These are phyloP conservation scores for Tethya wilhelma DNA, from an alignment of 37 sponge, comb jelly and placozoan genomes.

Conservation along the genomic window DNA sequence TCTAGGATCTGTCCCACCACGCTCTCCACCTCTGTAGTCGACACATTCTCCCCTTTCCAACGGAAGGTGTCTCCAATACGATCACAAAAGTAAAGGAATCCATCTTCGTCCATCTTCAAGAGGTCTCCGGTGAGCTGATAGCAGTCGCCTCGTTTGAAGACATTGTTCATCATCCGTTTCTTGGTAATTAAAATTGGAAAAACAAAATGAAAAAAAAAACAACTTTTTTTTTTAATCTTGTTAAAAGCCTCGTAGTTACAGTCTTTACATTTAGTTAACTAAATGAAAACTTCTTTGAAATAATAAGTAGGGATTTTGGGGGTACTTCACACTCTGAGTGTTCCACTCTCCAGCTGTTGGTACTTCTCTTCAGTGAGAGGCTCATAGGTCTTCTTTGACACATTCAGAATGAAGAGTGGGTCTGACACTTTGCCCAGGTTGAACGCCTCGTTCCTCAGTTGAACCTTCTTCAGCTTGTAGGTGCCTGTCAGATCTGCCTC, in stretches of 20 bases:
- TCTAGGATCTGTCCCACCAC: conserved; percentile 42
- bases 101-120: conserved; percentile 74
- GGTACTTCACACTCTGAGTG: too few species aligned
- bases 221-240: too few species aligned
- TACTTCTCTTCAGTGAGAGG: conserved; percentile 63
- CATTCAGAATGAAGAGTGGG: conserved; percentile 83
- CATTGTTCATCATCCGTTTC: conserved; percentile 39
- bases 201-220: too few species aligned
- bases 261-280: too few species aligned
- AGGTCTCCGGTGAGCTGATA: conserved; percentile 80
- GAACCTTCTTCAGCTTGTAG: conserved; percentile 70
- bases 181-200: too few species aligned
- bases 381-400: conserved; percentile 46
- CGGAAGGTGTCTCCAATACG: conserved; percentile 93
- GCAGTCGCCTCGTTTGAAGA: conserved; percentile 70
- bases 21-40: conserved; percentile 88
- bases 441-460: conserved; percentile 70
- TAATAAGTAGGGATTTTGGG: too few species aligned
- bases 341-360: conserved; percentile 23
- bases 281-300: too few species aligned
- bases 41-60: conserved; percentile 96
- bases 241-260: too few species aligned
- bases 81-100: conserved; percentile 86
- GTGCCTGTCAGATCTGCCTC: conserved; percentile 78
- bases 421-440: conserved; percentile 61